Evolutionary conservation across 2,797 vertebrate species (phyloP).

Genomic region (Podarcis siculus): DNA sequence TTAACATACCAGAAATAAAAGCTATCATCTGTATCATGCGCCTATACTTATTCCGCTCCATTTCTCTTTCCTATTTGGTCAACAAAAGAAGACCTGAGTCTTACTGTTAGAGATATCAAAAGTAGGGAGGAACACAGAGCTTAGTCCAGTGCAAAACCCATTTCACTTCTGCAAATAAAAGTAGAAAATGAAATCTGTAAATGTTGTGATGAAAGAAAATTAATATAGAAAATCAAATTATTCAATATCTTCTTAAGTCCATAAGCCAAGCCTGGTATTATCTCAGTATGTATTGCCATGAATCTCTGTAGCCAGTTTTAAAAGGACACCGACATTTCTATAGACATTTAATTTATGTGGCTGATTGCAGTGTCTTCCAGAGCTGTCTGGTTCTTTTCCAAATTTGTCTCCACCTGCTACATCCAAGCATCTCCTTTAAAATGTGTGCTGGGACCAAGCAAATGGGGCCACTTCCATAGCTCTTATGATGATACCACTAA

Average conservation of each 20-base stretch:
- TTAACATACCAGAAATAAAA: constrained; percentile 6
- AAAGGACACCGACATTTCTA: constrained; percentile 5
- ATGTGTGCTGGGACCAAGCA: no score
- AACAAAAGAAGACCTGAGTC: neutral
- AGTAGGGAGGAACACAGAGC: neutral
- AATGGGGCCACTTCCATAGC: no score
- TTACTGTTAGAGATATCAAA: neutral
- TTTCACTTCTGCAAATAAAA: constrained; percentile 13
- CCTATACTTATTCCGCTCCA: neutral
- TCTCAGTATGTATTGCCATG: constrained; percentile 15
- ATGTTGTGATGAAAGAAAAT: constrained; percentile 12
- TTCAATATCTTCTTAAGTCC: constrained; percentile 17
- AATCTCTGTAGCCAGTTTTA: neutral
- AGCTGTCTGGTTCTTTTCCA: neutral
- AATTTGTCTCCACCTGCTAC: no score
- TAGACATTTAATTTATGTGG: neutral
- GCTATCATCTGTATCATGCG: neutral
- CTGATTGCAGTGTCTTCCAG: neutral
- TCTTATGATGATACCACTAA: no score
- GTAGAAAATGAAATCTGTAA: constrained; percentile 28
- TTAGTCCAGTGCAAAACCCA: constrained; percentile 10
- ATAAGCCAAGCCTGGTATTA: constrained; percentile 9
- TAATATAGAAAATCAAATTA: constrained; percentile 33
- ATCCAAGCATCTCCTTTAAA: no score
- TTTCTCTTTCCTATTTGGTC: constrained; percentile 8